These are phyloP conservation scores for Calameuta idolon DNA, from an alignment of 2,888 invertebrate genomes.

Conservation along the genomic window DNA sequence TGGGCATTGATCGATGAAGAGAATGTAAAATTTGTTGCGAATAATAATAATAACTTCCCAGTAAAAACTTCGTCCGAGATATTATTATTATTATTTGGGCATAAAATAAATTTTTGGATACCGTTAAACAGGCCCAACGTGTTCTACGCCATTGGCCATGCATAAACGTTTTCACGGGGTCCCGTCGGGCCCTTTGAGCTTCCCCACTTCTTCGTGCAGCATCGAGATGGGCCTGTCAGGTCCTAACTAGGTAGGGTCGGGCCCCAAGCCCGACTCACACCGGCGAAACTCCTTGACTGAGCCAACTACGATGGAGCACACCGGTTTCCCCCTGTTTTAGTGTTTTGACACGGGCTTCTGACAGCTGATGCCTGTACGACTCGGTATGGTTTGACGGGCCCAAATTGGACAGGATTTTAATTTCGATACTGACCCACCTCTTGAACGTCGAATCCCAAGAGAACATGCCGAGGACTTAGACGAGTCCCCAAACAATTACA, in stretches of 20 bases:
- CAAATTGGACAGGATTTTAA: constrained; percentile 36
- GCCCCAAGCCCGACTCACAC: constrained; percentile 42
- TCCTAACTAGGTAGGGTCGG: constrained; percentile 60
- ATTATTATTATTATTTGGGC: neutral
- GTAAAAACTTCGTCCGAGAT: neutral
- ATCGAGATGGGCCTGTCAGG: constrained; percentile 63
- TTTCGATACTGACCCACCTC: constrained; percentile 20
- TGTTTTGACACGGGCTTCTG: constrained; percentile 62
- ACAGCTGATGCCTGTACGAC: constrained; percentile 39
- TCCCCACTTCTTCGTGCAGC: constrained; percentile 49
- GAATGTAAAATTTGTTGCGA: neutral
- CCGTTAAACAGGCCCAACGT: constrained; percentile 30
- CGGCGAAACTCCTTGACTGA: constrained; percentile 28
- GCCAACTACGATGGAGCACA: neutral
- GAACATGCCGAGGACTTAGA: neutral
- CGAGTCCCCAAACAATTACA: neutral
- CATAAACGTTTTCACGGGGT: constrained; percentile 63
- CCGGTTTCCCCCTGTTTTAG: constrained; percentile 37
- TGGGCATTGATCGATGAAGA: neutral
- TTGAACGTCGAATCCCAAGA: neutral
- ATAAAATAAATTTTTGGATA: neutral
- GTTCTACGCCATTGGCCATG: constrained; percentile 56
- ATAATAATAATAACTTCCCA: neutral
- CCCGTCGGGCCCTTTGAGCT: constrained; percentile 56
- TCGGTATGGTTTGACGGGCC: constrained; percentile 25